Conservation (phyloP, 2,888 invertebrate genomes). For the Pristionchus mayeri region DNA sequence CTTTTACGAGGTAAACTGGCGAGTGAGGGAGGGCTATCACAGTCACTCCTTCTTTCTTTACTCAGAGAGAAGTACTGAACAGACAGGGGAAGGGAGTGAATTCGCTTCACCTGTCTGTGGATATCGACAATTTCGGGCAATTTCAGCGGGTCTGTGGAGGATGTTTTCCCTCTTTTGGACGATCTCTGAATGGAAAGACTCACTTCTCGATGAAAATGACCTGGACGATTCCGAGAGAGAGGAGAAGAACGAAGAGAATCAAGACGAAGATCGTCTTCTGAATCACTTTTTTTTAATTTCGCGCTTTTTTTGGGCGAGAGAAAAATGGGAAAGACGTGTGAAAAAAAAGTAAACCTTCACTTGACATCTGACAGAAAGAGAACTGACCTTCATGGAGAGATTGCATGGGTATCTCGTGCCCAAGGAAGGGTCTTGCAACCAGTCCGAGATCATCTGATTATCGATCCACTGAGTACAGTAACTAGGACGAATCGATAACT, state of each 20-base stretch:
- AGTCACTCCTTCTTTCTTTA: not conserved
- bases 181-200: not conserved
- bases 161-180: not conserved
- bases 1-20: slow-evolving; percentile 18
- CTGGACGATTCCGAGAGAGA: slow-evolving; percentile 33
- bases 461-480: not conserved
- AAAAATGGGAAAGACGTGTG: too few relatives aligned
- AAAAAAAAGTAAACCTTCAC: not conserved
- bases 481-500: not conserved
- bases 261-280: slow-evolving; percentile 41
- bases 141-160: not conserved
- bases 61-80: slow-evolving; percentile 36
- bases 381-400: slow-evolving; percentile 41
- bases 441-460: slow-evolving; percentile 43
- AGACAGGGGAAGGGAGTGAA: not conserved
- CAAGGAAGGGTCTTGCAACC: slow-evolving; percentile 42
- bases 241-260: slow-evolving; percentile 32
- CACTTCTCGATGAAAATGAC: slow-evolving; percentile 46
- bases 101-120: not conserved
- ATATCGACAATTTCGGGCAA: not conserved
- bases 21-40: not conserved
- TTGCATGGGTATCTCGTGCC: slow-evolving; percentile 1
- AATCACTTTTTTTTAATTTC: not conserved
- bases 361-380: too few relatives aligned
- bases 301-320: not conserved